Evolutionary conservation across 2,113 vertebrate species (phyloP).

Genomic region (Chrysemys picta): DNA sequence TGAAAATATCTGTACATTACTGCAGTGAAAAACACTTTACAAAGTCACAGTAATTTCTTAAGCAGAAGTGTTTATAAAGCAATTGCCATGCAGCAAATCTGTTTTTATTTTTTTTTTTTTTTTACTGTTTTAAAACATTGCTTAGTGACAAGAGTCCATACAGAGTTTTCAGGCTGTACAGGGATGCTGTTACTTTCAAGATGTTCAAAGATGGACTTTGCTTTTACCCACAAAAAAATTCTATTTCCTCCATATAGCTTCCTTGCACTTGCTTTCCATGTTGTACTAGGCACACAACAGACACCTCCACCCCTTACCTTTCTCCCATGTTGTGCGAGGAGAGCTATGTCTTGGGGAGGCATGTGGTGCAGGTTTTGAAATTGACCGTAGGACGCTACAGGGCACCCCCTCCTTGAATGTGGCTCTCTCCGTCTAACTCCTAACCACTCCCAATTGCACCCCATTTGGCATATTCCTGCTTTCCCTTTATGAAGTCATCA

Average conservation of each 20-base stretch:
- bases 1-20: neutral
- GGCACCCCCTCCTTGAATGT: neutral
- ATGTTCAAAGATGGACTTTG: neutral
- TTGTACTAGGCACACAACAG: neutral
- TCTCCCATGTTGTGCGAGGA: neutral
- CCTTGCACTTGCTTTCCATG: neutral
- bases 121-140: neutral
- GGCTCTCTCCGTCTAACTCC: neutral
- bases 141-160: neutral
- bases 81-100: neutral
- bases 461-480: neutral
- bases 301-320: accelerated
- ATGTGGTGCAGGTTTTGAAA: neutral
- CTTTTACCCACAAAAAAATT: neutral
- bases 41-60: neutral
- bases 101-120: neutral
- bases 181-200: neutral
- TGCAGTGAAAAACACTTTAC: neutral
- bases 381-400: neutral
- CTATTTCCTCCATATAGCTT: neutral
- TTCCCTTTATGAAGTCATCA: neutral
- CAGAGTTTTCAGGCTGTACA: neutral
- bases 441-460: neutral
- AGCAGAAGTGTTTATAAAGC: neutral
- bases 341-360: neutral